Evolutionary conservation across 2,113 vertebrate genomes (phyloP), one percentile per base, ranked within the genome.

Genomic region (Lucifuga dentata): DNA sequence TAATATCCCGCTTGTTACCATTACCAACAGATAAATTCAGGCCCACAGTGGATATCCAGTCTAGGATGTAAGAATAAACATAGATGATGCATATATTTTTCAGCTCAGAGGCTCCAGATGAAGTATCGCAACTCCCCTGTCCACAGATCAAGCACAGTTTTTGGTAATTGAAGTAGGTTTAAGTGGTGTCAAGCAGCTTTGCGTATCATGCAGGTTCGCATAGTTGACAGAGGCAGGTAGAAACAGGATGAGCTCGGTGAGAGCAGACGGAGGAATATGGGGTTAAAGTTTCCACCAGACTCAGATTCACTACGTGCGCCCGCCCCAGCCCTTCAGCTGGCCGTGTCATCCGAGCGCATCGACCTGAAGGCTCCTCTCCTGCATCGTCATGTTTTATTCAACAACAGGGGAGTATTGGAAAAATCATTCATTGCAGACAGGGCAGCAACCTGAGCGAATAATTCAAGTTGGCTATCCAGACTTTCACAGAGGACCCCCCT

Each of bases 361-460:
- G 43, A 88, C 86, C 51, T 79, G 69, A 88, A 53, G 51, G 87
- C 91, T 85, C 74, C 73, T 80, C 89, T 83, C 90, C 90, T 70
- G 90, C 79, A 73, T 88, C 61, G 86, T 91, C 83, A 92, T 95
- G 90, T 94, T 95, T 96, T 94, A 94, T 95, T 95, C 91, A 94
- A 57, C 68, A 76, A 68, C 76, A 84, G 88, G 90, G 91, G 93
- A 94, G 77, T 57, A 58, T 78, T 90, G 92, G 92, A 93, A 95
- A 29, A 94, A 90, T 87, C 91, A 86, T 77, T 38, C 44, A 35
- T 46, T 56, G 67, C 66, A 62, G 17, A 45, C 36, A 33, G 45
- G n/a, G 38, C 69, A 89, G 89, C 76, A 91, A 82, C 85, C 72
- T 29, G 68, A 87, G 62, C 59, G 68, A 78, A 83, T 68, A 23